Evolutionary conservation across 2,113 vertebrate genomes (phyloP).

Genomic region (Galemys pyrenaicus): DNA sequence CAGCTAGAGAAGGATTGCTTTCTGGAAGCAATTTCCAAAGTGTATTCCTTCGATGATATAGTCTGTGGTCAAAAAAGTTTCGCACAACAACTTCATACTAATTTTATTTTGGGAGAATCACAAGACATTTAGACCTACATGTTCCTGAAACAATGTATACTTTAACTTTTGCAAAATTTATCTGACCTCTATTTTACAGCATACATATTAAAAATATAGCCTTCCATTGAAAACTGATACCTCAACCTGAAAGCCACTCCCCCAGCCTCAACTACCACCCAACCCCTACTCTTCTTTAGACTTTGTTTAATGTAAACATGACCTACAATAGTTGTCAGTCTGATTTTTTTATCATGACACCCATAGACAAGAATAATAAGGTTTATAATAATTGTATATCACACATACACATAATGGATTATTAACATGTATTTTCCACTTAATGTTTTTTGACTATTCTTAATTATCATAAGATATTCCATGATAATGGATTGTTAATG

Average conservation of each 20-base stretch:
- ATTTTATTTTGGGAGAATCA: neutral
- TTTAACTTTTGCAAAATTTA: neutral
- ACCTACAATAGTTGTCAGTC: neutral
- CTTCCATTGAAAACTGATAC: neutral
- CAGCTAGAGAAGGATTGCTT: neutral
- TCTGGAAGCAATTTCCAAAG: neutral
- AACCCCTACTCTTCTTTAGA: neutral
- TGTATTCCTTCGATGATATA: neutral
- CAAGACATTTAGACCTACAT: neutral
- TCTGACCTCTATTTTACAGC: neutral
- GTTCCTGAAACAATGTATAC: neutral
- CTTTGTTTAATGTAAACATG: neutral
- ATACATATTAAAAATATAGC: neutral
- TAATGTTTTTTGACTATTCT: neutral
- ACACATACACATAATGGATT: neutral
- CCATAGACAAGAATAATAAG: neutral
- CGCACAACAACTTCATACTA: neutral
- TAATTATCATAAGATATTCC: too few relatives aligned
- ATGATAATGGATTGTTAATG: too few relatives aligned
- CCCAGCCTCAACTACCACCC: fast-evolving
- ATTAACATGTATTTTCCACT: neutral
- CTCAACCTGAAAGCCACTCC: neutral
- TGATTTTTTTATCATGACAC: neutral
- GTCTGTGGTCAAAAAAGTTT: neutral
- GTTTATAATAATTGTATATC: neutral